Percentiles rank a stretch among this genome's conserved stretches.
These are phyloP conservation scores for Folsomia manolachei DNA, from an alignment of 2,888 invertebrate genomes.

Conservation along the genomic window DNA sequence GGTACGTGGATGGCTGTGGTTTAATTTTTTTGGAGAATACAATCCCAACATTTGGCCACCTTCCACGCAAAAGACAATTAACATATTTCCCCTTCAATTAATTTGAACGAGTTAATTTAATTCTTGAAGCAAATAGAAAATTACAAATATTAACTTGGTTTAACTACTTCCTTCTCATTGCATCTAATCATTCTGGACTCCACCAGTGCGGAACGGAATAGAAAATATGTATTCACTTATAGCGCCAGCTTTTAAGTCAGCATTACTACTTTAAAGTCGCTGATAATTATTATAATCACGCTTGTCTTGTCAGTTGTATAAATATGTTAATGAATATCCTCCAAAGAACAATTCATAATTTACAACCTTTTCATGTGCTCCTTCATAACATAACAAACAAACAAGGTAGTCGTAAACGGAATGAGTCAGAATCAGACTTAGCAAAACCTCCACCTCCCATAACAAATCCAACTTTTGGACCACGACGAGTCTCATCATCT, in stretches of 20 bases:
- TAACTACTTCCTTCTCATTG: not conserved
- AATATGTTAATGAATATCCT: conserved; percentile 22
- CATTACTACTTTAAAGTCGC: not conserved
- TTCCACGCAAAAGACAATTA: not conserved
- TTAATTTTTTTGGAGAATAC: not conserved
- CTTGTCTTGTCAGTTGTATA: conserved; percentile 37
- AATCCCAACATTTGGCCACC: not conserved
- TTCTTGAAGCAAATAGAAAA: not conserved
- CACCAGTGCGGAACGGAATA: not conserved
- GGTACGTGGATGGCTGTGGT: too few relatives aligned
- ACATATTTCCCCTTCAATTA: not conserved
- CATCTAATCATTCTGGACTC: too few relatives aligned
- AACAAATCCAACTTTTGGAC: not conserved
- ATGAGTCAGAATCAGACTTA: not conserved
- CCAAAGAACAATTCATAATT: conserved; percentile 15
- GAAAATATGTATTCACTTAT: not conserved
- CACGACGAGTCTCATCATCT: not conserved
- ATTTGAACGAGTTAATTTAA: not conserved
- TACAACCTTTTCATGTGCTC: not conserved
- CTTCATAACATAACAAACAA: too few relatives aligned
- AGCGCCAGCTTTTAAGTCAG: not conserved
- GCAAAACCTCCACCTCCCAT: not conserved
- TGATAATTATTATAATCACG: conserved; percentile 38
- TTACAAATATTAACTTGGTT: not conserved
- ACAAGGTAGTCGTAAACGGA: too few relatives aligned